Evolutionary conservation across 2,888 invertebrate genomes (phyloP), one percentile per base, ranked within the genome.

Genomic region (Pristionchus entomophagus): DNA sequence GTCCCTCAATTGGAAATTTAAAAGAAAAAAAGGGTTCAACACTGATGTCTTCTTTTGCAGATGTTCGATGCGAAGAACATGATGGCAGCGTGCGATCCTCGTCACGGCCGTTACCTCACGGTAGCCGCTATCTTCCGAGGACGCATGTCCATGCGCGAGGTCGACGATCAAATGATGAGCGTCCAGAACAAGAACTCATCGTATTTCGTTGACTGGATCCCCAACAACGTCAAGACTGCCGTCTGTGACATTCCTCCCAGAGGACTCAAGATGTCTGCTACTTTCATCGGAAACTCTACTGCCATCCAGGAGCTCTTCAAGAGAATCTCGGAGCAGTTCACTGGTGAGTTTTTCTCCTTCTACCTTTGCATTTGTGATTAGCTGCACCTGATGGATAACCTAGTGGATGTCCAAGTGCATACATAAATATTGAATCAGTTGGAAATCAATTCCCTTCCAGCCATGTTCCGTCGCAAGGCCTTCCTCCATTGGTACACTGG

Each of bases 401-500:
- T 45, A 10, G 41, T n/a, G 12, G 41, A 10, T 41, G 41, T 32
- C 14, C 26, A 35, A 73, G 73, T 73, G 73, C 38, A 73, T 73
- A 45, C 41, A 73, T 73, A 26, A 73, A 73, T 41, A 41, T 32
- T 73, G n/a, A 73, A 73, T 38, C 41, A 56, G n/a, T n/a, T 22
- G n/a, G n/a, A 73, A 32, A 73, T n/a, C 2, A 19, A 45, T 38
- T 45, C 17, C 6, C 41, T 86, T 88, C 22, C 94, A 84, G 96
- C 96, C 93, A 97, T 97, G 97, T 97, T 97, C 95, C 95, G 97
- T 91, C 96, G 97, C 92, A 97, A 97, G 94, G 97, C 97, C 94
- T 97, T 97, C 96, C 95, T 97, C 94, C 97, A 97, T 95, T 97
- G 97, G 97, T 97, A 97, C 95, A 97, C 97, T 35, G 97, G 97